Percentiles rank a stretch among this genome's conserved stretches.
Evolutionary conservation across 2,888 invertebrate genomes (phyloP).

Genomic region (Trissonchulus latispiculum): DNA sequence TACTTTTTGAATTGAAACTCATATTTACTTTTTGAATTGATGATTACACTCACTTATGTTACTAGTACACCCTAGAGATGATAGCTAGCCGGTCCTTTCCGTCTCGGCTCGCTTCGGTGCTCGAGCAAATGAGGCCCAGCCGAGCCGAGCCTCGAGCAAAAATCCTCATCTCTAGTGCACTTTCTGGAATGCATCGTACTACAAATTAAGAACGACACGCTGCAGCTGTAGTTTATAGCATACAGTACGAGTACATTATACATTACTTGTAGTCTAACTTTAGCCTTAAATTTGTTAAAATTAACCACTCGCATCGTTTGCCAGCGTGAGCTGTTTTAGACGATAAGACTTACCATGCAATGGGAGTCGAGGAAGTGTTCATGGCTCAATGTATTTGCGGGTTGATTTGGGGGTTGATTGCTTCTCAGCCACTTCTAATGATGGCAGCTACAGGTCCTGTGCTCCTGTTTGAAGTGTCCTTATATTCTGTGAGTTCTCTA

Average conservation of each 20-base stretch:
- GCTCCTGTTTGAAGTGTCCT: constrained; percentile 78
- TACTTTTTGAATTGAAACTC: no score
- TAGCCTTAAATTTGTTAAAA: not conserved
- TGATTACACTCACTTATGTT: no score
- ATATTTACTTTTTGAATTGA: no score
- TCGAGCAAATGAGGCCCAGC: no score
- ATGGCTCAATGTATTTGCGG: constrained; percentile 68
- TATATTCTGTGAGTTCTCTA: constrained; percentile 60
- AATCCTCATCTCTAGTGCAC: no score
- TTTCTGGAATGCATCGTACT: no score
- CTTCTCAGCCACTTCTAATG: constrained; percentile 84
- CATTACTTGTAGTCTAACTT: not conserved
- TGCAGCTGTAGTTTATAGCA: not conserved
- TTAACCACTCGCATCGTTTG: not conserved
- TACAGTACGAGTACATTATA: not conserved
- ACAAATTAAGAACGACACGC: no score
- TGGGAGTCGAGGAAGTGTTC: constrained; percentile 85
- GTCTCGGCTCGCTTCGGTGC: no score
- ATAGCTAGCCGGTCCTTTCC: no score
- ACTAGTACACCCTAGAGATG: no score
- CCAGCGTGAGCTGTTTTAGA: constrained; percentile 37
- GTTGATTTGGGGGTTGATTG: constrained; percentile 69
- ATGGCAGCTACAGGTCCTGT: constrained; percentile 88
- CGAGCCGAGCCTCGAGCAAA: no score
- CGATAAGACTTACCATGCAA: constrained; percentile 74